Evolutionary conservation across 92 coral and sea anemone species (phyloP), one percentile per base, ranked within the genome.

Genomic region (Bergia puertoricense): DNA sequence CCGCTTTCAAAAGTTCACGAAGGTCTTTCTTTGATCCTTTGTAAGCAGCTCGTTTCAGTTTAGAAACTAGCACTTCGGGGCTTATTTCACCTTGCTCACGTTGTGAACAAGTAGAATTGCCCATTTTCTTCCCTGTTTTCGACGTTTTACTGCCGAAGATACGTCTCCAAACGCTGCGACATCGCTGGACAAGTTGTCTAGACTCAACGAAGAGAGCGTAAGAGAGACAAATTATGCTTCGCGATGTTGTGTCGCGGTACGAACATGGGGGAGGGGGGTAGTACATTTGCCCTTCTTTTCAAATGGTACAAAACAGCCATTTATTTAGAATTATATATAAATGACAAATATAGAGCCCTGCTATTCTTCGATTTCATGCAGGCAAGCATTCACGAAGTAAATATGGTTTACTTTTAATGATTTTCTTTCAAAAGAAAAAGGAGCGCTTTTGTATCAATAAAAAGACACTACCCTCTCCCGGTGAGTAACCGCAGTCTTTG

Each of bases 1-100:
- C 99, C 81, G 98, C 98, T 91, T 94, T 95, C 79, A 97, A 90
- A 77, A 97, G 89, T 85, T 95, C 95, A 88, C 96, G 96, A 86
- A 97, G 90, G 81, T 97, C 98, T 81, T 94, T 97, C 91, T 97
- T 96, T 50, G 97, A 95, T 51, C 99, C 99, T 93, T 97, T 97
- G 86, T 97, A 94, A 46, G 98, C 99, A 85, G 99, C 99, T 81
- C 97, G 89, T 85, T 96, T 96, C 80, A 97, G 86, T 86, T 94
- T 92, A 88, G 94, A 94, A 36, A 97, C 95, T 59, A 97, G 92
- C 88, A 93, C 98, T 85, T 97, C 99, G 79, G 98, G 98, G 90
- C 96, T 97, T 44, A 97, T 93, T 85, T 94, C 97, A 75, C 92
- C 93, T 91, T 94, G 98, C 30, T 30, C 30, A 30, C 30, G 30